phyloP scores from a whole-genome alignment of 2,888 invertebrate species.

The Carpatolechia fugitivella region DNA sequence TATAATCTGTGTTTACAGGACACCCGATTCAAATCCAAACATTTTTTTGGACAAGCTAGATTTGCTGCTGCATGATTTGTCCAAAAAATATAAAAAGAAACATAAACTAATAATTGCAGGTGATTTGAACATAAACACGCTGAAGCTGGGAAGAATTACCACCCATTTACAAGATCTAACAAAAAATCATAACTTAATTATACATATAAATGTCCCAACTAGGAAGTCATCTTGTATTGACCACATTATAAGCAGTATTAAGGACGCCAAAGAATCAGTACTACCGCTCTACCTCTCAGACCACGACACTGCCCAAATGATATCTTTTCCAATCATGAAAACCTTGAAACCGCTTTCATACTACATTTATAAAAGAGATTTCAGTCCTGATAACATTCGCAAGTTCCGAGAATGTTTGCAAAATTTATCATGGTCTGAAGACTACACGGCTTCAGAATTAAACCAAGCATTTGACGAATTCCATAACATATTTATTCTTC shows the following conservation, averaged over 20 bases:
- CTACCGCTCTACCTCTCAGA: neutral
- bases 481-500: slow-evolving; percentile 2
- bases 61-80: slow-evolving; percentile 1
- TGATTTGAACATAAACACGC: slow-evolving; percentile 15
- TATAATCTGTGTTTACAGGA: slow-evolving; percentile 9
- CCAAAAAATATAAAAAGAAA: neutral
- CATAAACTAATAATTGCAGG: slow-evolving; percentile 13
- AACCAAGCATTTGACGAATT: slow-evolving; percentile 8
- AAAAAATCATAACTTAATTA: neutral
- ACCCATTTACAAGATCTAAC: neutral
- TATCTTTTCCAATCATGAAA: neutral
- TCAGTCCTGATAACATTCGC: neutral
- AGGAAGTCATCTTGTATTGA: slow-evolving; percentile 9
- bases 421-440: slow-evolving; percentile 1
- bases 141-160: neutral
- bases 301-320: slow-evolving; percentile 11
- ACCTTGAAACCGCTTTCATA: neutral
- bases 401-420: neutral
- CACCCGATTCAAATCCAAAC: neutral
- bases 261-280: neutral
- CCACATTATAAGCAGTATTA: slow-evolving; percentile 12
- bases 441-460: neutral
- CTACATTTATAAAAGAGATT: neutral
- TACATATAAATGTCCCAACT: neutral
- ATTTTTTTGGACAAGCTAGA: slow-evolving; percentile 8